Base-by-base conservation (phyloP, 2,113 vertebrate genomes). In the Isichthys henryi region DNA sequence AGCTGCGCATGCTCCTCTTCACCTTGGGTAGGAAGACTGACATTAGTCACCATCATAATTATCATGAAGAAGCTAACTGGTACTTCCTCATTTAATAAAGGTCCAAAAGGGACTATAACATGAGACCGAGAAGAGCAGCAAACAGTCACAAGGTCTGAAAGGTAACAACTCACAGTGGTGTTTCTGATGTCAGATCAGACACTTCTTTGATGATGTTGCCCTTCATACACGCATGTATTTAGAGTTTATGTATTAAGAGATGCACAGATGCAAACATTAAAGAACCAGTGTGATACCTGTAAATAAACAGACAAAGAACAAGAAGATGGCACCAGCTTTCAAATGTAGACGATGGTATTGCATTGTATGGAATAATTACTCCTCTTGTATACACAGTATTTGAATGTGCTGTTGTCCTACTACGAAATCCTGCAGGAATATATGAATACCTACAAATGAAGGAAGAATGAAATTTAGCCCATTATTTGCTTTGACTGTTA, bases 1-100 rank as follows among this genome's bases (percentile, higher is more conserved):
- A 84, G 35, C 88, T 93, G 15, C 90, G 88, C 1, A 11, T 48
- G 3, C 58, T 93, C 17, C 91, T 93, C 43, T 88, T 31, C 87
- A 90, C 89, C 2, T 85, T 91, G 66, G 92, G 92, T 92, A 88
- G 39, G 89, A 23, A 39, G 21, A 46, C 21, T n/a, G 43, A 48
- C 82, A 7, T 45, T 19, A 9, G 43, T 48, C 80, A 48, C 0
- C 2, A 8, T n/a, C 82, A 11, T 23, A 17, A 82, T 45, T 43
- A 84, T 48, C 19, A 84, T n/a, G 21, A n/a, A 48, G 82, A 84
- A n/a, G 82, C 7, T 11, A 43, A 2, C 70, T 17, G 66, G 11
- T 31, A 39, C 39, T 9, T 48, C 39, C n/a, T 48, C 45, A n/a
- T 43, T n/a, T 39, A 77, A 35, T 19, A 19, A 39, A 3, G 74